Evolutionary conservation across 1,140 invertebrate genomes (phyloP), one percentile per base, ranked within the genome.

Genomic region (Eciton burchellii): DNA sequence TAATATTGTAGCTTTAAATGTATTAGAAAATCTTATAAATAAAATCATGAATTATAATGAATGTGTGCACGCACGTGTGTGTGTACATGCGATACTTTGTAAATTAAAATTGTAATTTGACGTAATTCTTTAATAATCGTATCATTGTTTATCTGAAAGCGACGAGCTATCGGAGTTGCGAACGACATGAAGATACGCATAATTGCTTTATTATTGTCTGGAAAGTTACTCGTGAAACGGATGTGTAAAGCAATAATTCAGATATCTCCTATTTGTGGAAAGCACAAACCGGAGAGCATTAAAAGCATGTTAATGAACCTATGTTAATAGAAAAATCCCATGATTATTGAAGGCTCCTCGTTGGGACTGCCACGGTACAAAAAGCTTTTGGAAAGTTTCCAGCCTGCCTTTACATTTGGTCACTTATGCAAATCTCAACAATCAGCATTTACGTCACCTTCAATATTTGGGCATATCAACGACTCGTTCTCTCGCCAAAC

Each of bases 331-430:
- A 49, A 29, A 5, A 52, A 59, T 0, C 12, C 59, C 56, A 71
- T 83, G 60, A 63, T 76, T 45, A 21, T 93, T 94, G 14, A 89
- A 96, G 95, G 71, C 72, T 95, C 5, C 93, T 93, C 82, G 87
- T 95, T 8, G 95, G 95, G 47, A 94, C 96, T 73, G 90, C 92
- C 21, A 91, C 95, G 2, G 94, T 96, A 71, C 87, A 83, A 35
- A 93, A 87, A 88, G 93, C 94, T 9, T 96, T 96, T 88, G 94
- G 93, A 16, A 94, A 96, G 85, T 94, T 96, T 59, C 89, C 94
- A 16, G 91, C 90, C 35, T 95, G 95, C 4, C 84, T 96, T 49
- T 85, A 91, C 8, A 92, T 95, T 59, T 97, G 96, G 96, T 74
- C 94, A 2, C 71, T 91, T 14, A 95, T 96, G 95, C 92, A 94